Percentiles rank a stretch among this genome's conserved stretches.
phyloP scores from a whole-genome alignment of 2,888 invertebrate genomes.

The Acholoe squamosa region DNA sequence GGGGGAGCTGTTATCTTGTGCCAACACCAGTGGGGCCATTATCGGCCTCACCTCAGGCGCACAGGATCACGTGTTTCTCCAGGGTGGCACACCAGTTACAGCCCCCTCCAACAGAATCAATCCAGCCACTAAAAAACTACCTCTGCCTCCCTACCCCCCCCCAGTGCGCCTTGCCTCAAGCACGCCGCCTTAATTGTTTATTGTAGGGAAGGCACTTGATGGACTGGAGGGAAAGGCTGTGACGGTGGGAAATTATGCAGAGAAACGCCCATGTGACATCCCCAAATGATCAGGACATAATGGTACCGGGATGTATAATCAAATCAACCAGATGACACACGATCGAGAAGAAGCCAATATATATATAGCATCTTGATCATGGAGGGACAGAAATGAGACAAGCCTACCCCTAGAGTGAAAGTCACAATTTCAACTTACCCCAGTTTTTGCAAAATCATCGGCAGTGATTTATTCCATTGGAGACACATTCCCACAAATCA shows the following conservation, averaged over 20 bases:
- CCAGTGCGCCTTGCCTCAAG: not conserved
- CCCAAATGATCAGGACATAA: not conserved
- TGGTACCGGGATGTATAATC: slow-evolving; percentile 19
- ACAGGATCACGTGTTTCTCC: slow-evolving; percentile 17
- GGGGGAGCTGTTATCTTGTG: not conserved
- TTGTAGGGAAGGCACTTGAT: not conserved
- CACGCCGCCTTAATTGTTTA: not conserved
- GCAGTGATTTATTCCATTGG: too few relatives aligned
- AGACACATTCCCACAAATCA: too few relatives aligned
- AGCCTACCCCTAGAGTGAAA: too few relatives aligned
- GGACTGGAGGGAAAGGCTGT: not conserved
- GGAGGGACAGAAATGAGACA: too few relatives aligned
- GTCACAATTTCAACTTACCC: too few relatives aligned
- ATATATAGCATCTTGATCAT: too few relatives aligned
- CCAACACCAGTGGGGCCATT: not conserved
- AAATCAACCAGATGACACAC: not conserved
- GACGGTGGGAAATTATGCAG: not conserved
- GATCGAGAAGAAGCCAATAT: not conserved
- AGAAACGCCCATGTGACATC: not conserved
- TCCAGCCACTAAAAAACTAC: not conserved
- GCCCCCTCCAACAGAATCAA: slow-evolving; percentile 4
- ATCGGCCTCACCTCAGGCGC: not conserved
- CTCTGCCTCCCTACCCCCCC: not conserved
- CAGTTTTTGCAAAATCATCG: too few relatives aligned
- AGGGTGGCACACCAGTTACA: not conserved